These are phyloP conservation scores for Todiramphus chloris DNA, from an alignment of 2,113 vertebrate species.

Conservation along the genomic window DNA sequence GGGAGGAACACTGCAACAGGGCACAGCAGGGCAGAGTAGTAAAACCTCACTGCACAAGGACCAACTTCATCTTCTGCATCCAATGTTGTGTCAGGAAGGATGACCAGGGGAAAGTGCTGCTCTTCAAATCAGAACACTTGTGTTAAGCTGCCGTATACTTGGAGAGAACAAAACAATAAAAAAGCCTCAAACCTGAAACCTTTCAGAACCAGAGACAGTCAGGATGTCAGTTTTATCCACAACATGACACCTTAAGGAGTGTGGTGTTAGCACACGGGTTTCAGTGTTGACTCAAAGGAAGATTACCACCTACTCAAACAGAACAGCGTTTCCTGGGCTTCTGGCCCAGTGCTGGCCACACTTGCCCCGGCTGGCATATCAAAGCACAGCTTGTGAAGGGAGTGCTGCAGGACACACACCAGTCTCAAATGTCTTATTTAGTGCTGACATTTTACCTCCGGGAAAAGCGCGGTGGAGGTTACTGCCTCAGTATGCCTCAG, in stretches of 20 bases:
- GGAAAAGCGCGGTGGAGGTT: not conserved
- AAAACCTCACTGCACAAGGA: not conserved
- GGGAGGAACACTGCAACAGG: not conserved
- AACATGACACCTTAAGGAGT: not conserved
- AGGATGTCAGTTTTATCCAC: not conserved
- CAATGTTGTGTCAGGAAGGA: not conserved
- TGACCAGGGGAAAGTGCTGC: not conserved
- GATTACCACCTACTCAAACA: slow-evolving; percentile 10
- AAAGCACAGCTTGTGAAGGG: not conserved
- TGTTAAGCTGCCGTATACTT: not conserved
- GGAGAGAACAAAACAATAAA: not conserved
- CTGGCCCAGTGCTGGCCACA: not conserved
- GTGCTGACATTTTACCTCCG: not conserved
- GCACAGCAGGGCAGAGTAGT: not conserved
- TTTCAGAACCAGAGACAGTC: not conserved
- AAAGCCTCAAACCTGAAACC: not conserved
- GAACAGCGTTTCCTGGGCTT: slow-evolving; percentile 16
- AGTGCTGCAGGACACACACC: not conserved
- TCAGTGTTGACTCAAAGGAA: slow-evolving; percentile 50
- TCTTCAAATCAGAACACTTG: not conserved
- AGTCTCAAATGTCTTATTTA: not conserved
- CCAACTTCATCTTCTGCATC: not conserved
- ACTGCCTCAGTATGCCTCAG: not conserved
- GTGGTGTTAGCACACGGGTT: not conserved
- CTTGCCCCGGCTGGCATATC: not conserved